These are phyloP conservation scores for Clinocottus analis DNA, from an alignment of 2,113 vertebrate species.

Conservation along the genomic window DNA sequence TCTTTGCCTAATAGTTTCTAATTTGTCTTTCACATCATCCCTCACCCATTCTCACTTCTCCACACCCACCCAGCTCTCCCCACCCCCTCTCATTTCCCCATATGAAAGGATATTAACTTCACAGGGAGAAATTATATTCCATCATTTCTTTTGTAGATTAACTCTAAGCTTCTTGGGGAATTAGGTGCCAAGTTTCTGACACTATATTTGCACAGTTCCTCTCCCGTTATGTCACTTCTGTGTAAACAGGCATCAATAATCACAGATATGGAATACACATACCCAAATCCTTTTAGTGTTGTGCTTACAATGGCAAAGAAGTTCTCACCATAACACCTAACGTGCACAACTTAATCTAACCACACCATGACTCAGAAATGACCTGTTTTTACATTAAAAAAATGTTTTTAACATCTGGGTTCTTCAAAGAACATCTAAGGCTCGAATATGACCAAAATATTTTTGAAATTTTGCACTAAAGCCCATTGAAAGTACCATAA, in stretches of 20 bases:
- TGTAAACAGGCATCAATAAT: constrained; percentile 18
- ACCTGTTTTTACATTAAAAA: too few species aligned
- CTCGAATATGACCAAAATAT: neutral
- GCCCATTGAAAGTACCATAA: constrained; percentile 14
- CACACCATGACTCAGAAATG: constrained; percentile 4
- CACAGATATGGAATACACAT: neutral
- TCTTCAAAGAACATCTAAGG: neutral
- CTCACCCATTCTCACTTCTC: constrained; percentile 6
- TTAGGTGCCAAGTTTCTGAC: constrained; percentile 33
- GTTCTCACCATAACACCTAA: neutral
- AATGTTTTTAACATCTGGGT: neutral
- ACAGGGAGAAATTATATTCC: constrained; percentile 50
- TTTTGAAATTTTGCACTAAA: neutral
- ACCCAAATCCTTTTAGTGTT: constrained; percentile 13
- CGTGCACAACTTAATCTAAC: neutral
- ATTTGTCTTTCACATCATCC: constrained; percentile 41
- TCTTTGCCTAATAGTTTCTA: constrained; percentile 49
- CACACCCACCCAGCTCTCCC: neutral
- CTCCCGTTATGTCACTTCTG: neutral
- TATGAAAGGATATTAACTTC: constrained; percentile 67
- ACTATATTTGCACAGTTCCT: constrained; percentile 22
- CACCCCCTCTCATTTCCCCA: constrained; percentile 1
- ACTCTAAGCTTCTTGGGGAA: constrained; percentile 52
- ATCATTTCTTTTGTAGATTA: constrained; percentile 48
- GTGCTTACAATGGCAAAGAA: constrained; percentile 1